Percentiles rank a stretch among this genome's conserved stretches.
phyloP scores from a whole-genome alignment of 2,888 invertebrate species.

The Empis livida region DNA sequence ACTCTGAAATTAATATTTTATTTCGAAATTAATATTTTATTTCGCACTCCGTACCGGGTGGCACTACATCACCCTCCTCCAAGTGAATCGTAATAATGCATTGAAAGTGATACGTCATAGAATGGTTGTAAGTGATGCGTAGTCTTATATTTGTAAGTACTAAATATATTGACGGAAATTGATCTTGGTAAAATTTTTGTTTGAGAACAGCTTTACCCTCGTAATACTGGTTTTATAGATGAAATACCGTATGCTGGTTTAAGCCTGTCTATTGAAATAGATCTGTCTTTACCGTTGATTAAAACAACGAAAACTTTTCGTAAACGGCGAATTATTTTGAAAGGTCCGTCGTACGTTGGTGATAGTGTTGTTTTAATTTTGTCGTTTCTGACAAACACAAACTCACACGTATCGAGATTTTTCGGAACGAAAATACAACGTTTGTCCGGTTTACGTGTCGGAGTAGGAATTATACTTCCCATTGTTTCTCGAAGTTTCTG shows the following conservation, averaged over 20 bases:
- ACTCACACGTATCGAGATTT: not conserved
- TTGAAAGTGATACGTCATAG: too few relatives aligned
- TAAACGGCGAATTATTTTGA: not conserved
- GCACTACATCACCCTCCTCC: not conserved
- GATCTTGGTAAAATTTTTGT: not conserved
- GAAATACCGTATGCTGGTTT: not conserved
- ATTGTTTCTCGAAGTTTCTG: not conserved
- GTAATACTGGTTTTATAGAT: not conserved
- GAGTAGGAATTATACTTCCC: not conserved
- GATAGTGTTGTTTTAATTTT: slow-evolving; percentile 1
- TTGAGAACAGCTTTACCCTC: not conserved
- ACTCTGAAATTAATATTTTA: too few relatives aligned
- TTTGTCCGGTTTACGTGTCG: not conserved
- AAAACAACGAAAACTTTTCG: slow-evolving; percentile 1
- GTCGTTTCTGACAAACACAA: slow-evolving; percentile 3
- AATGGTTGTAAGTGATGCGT: too few relatives aligned
- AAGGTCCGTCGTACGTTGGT: slow-evolving; percentile 3
- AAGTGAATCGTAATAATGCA: not conserved
- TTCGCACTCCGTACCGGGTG: not conserved
- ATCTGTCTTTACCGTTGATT: slow-evolving; percentile 3
- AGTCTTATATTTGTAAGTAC: too few relatives aligned
- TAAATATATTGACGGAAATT: too few relatives aligned
- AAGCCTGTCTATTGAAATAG: not conserved
- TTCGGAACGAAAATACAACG: not conserved
- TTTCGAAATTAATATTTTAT: too few relatives aligned